phyloP scores from a whole-genome alignment of 2,113 vertebrate species.

The Sisor rabdophorus region DNA sequence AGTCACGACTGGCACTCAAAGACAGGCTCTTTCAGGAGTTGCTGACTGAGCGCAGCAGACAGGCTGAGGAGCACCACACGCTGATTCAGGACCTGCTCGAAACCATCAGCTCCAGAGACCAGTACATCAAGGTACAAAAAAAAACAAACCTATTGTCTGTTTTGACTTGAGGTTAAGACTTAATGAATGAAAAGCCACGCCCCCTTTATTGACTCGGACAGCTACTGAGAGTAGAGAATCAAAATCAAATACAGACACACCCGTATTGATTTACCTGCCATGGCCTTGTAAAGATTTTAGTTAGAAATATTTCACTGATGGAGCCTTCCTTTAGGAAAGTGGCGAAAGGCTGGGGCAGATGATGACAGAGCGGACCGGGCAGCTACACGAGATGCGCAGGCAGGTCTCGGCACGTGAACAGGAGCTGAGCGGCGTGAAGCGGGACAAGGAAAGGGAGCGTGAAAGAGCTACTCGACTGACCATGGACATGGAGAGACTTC shows the following conservation, averaged over 20 bases:
- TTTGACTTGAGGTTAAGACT: background rate
- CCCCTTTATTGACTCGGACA: background rate
- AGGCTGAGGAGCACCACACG: constrained; percentile 73
- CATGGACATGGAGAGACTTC: constrained; percentile 58
- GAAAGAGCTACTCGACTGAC: constrained; percentile 33
- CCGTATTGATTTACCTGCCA: background rate
- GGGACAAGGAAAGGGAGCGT: constrained; percentile 52
- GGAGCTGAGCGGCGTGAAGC: constrained; percentile 57
- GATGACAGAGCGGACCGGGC: constrained; percentile 75
- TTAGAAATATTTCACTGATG: too few species aligned
- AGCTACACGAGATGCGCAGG: constrained; percentile 79
- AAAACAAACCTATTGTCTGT: background rate
- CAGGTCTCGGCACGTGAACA: constrained; percentile 69
- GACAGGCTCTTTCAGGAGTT: constrained; percentile 87
- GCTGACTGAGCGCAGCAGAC: constrained; percentile 74
- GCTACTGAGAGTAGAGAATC: background rate
- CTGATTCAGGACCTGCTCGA: constrained; percentile 81
- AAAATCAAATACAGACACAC: background rate
- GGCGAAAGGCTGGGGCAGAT: constrained; percentile 76
- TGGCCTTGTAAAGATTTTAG: too few species aligned
- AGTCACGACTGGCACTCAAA: constrained; percentile 77
- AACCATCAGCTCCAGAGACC: constrained; percentile 77
- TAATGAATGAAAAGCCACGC: background rate
- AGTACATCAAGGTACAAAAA: constrained; percentile 73
- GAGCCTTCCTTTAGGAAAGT: constrained; percentile 63